Percentiles rank a stretch among this genome's conserved stretches.
Evolutionary conservation across 2,113 vertebrate genomes (phyloP).

Genomic region (Pristiophorus japonicus): DNA sequence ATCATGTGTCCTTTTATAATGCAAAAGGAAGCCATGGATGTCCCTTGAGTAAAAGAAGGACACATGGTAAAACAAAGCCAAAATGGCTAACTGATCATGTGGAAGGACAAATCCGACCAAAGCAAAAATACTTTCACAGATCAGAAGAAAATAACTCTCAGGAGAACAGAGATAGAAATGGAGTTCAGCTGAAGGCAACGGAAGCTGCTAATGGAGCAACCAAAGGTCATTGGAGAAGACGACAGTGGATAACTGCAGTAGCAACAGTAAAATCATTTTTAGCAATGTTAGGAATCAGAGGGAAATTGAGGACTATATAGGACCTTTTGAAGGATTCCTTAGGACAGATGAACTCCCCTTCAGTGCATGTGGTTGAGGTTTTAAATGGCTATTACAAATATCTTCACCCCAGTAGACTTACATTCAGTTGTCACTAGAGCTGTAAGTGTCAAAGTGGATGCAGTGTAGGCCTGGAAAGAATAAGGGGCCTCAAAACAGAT

Average conservation of each 20-base stretch:
- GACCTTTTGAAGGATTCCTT: too few relatives aligned
- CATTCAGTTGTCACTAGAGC: not conserved
- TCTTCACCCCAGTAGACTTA: not conserved
- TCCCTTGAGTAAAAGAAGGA: too few relatives aligned
- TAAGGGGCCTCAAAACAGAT: not conserved
- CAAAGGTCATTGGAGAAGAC: not conserved
- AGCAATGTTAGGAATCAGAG: not conserved
- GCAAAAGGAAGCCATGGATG: not conserved
- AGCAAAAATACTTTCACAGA: not conserved
- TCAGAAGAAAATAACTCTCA: not conserved
- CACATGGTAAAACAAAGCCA: not conserved
- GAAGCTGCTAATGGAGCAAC: not conserved
- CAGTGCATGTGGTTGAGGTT: too few relatives aligned
- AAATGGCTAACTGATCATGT: not conserved
- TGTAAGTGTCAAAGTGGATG: not conserved
- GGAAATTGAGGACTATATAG: not conserved
- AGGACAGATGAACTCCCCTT: too few relatives aligned
- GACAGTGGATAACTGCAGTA: not conserved
- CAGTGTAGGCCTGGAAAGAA: not conserved
- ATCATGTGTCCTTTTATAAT: too few relatives aligned
- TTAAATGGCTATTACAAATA: too few relatives aligned
- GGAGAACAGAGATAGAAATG: not conserved
- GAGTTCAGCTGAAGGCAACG: not conserved
- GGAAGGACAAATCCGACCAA: not conserved
- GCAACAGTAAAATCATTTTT: not conserved